Evolutionary conservation across 2,888 invertebrate species (phyloP), one percentile per base, ranked within the genome.

Genomic region (Euphydryas editha): DNA sequence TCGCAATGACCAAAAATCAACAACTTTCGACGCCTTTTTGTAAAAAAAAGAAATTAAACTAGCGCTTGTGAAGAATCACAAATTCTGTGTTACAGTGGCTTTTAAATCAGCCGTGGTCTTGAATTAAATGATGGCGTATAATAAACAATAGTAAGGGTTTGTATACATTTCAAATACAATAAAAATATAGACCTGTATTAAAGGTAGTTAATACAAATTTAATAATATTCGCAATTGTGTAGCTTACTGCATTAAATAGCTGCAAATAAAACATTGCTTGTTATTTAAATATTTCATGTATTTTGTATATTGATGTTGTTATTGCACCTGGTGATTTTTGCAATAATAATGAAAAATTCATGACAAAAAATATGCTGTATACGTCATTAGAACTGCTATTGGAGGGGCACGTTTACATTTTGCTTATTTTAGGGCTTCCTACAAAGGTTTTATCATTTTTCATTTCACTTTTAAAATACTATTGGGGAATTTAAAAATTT

Each of bases 331-430:
- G 39, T 30, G 36, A 55, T 20, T 61, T 21, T 57, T 62, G 59
- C 63, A 70, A 68, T 62, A 67, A 67, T 64, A 63, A 68, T 71
- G 67, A 68, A 68, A 68, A 62, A 68, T 68, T 71, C 68, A 68
- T 67, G 44, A n/a, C 17, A 59, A 71, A 64, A 61, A 59, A 46
- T 39, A 64, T 57, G 46, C 59, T 58, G 42, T 62, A 8, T 64
- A 64, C 64, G 67, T 65, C 70, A 57, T 67, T 55, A 51, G 61
- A 61, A 49, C 56, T 57, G 62, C 60, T 60, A 63, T 59, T 63
- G 67, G 63, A 63, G 57, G 46, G 64, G 24, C 18, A 44, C 49
- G 56, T 49, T 57, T 44, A 65, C 56, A 65, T 56, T 57, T 47
- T 65, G 47, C 37, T 42, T 47, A 20, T 42, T 51, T 46, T 17